These are phyloP conservation scores for Siniperca undulata DNA, from an alignment of 2,797 vertebrate species.

Conservation along the genomic window DNA sequence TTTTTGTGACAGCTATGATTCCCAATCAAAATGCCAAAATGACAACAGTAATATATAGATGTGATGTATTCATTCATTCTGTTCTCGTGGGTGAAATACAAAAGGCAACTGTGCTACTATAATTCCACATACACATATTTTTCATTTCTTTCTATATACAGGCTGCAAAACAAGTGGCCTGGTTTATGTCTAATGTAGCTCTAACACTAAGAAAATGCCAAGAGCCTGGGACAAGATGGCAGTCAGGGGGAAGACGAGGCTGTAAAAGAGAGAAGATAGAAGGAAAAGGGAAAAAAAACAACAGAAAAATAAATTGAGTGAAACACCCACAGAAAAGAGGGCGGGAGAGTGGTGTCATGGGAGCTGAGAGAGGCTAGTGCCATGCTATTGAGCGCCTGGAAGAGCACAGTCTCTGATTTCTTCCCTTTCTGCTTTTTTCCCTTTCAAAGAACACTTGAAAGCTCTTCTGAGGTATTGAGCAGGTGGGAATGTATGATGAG, in stretches of 20 bases:
- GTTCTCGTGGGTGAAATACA: slow-evolving; percentile 71
- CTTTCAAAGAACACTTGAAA: slow-evolving; percentile 94
- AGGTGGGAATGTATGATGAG: slow-evolving; percentile 85
- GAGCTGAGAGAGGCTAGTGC: slow-evolving; percentile 83
- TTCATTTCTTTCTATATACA: background rate
- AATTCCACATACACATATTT: slow-evolving; percentile 8
- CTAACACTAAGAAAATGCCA: slow-evolving; percentile 55
- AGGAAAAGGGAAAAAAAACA: slow-evolving; percentile 69
- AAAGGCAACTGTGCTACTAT: slow-evolving; percentile 27
- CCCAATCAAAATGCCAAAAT: slow-evolving; percentile 55
- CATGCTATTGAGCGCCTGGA: slow-evolving; percentile 85
- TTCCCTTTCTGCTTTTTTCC: slow-evolving; percentile 78
- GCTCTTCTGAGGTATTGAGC: slow-evolving; percentile 89
- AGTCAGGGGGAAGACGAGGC: slow-evolving; percentile 83
- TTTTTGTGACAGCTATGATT: slow-evolving; percentile 76
- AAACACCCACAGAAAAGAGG: slow-evolving; percentile 82
- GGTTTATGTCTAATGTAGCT: slow-evolving; percentile 78
- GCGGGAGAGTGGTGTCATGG: slow-evolving; percentile 84
- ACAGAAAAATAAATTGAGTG: slow-evolving; percentile 75
- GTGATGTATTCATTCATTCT: slow-evolving; percentile 80
- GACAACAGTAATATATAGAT: slow-evolving; percentile 75
- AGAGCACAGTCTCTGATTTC: slow-evolving; percentile 89
- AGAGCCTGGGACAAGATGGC: slow-evolving; percentile 75
- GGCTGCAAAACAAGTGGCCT: slow-evolving; percentile 22
- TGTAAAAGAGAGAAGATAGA: slow-evolving; percentile 69